Conservation (phyloP, 2,113 vertebrate species). For the Helogale parvula region DNA sequence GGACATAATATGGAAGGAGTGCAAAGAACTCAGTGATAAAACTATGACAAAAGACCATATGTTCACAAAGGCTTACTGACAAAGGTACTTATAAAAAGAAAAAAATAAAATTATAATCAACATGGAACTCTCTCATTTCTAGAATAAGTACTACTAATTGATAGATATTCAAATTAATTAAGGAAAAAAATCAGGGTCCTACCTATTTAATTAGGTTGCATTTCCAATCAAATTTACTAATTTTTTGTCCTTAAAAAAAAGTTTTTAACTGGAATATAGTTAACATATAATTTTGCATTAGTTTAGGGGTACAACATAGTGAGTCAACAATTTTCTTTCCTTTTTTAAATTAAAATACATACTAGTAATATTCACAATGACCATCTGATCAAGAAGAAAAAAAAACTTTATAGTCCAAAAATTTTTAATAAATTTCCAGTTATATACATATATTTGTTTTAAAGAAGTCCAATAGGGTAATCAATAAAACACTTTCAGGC, state of each 20-base stretch:
- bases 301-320: background rate
- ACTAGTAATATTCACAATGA: background rate
- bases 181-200: background rate
- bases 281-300: background rate
- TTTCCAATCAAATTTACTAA: background rate
- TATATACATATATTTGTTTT: background rate
- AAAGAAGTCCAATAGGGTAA: background rate
- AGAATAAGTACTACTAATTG: background rate
- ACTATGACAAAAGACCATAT: background rate
- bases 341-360: background rate
- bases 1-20: background rate
- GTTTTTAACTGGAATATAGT: background rate
- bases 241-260: background rate
- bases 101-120: conserved; percentile 8
- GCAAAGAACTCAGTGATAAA: conserved; percentile 24
- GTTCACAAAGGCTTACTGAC: background rate
- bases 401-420: background rate
- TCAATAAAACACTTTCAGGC: background rate
- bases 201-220: background rate
- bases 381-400: conserved; percentile 19
- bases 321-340: background rate
- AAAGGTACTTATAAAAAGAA: background rate
- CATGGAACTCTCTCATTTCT: background rate
- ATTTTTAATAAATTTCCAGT: background rate
- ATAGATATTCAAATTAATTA: background rate